Base-by-base conservation (phyloP, 2,888 invertebrate species). In the Mylabris sibirica region DNA sequence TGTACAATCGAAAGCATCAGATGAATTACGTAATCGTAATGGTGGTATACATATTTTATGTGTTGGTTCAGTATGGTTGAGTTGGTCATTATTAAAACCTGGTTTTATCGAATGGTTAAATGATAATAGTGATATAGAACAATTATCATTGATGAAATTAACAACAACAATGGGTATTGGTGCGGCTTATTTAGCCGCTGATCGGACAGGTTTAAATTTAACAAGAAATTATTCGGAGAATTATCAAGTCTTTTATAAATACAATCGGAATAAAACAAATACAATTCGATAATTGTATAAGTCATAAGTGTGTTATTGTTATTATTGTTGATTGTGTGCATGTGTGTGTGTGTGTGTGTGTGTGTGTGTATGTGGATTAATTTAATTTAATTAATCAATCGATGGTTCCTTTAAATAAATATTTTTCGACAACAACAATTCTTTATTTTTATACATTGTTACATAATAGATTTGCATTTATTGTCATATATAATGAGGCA, bases 1-100 rank as follows among this genome's bases (percentile, higher is more conserved):
- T 0, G 83, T 92, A 41, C 83, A 88, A 34, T 87, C 87, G 1
- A 89, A 89, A 77, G 91, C 92, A 12, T 84, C 90, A 63, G 79
- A 89, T 85, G 87, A 87, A 69, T 82, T 91, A 61, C 85, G 86
- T 57, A 77, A 85, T 22, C 82, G 81, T 60, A 77, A 83, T 2
- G 89, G 89, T 22, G 93, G 92, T 0, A 79, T 84, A 3, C 84
- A 82, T 34, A 89, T 98, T 0, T 91, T 97, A 0, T 98, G 97
- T 82, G 95, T 98, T 0, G 98, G 98, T 0, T 97, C 97, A 0
- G 97, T 99, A 0, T 99, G 96, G 95, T 90, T 93, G 72, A 97
- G 97, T 81, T 99, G 97, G 97, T 86, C 90, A 4, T 87, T 93
- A 30, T 82, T 99, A 71, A 88, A 91, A 78, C 86, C 89, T 2